phyloP scores from a whole-genome alignment of 2,888 invertebrate genomes.

The Apamea crenata region DNA sequence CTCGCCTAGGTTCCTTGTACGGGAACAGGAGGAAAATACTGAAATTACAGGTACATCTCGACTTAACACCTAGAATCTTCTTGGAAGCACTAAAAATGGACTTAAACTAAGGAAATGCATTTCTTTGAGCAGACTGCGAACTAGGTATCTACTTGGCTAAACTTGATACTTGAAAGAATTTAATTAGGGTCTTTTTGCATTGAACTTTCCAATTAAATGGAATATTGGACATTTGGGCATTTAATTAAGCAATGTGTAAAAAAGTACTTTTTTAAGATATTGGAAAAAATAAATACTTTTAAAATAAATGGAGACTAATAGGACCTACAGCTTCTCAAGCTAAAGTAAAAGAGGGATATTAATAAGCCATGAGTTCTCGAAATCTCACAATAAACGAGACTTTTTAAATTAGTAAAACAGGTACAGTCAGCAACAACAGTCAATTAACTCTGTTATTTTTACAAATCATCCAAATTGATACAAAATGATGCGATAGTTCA shows the following conservation, averaged over 20 bases:
- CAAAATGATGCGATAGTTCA: no score
- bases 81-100: not conserved
- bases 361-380: not conserved
- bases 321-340: not conserved
- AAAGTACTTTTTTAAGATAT: not conserved
- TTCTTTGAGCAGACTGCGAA: not conserved
- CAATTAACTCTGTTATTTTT: no score
- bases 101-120: constrained; percentile 12
- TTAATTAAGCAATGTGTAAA: not conserved
- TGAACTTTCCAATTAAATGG: not conserved
- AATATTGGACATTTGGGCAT: no score
- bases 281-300: not conserved
- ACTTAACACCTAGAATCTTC: not conserved
- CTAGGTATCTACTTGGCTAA: not conserved
- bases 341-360: not conserved
- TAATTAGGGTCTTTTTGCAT: not conserved
- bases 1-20: not conserved
- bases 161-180: constrained; percentile 11
- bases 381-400: not conserved
- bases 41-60: constrained; percentile 11
- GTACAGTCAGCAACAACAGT: no score
- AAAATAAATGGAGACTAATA: not conserved
- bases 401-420: not conserved
- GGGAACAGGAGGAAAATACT: not conserved
- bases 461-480: no score